Evolutionary conservation across 2,888 invertebrate species (phyloP).

Genomic region (Andricus curvator): DNA sequence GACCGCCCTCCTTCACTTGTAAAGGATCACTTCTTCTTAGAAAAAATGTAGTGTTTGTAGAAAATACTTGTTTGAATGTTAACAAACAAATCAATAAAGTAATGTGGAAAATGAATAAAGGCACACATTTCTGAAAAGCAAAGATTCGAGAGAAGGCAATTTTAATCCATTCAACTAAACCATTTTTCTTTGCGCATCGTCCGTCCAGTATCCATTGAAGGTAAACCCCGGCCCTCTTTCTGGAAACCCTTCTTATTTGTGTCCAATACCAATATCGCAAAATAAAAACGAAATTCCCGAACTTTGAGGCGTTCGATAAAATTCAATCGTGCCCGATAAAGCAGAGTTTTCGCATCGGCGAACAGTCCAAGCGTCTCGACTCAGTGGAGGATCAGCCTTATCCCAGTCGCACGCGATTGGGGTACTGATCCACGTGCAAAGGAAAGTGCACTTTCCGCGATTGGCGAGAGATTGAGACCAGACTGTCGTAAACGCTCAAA

Average conservation of each 20-base stretch:
- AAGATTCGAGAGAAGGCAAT: conserved; percentile 15
- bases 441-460: conserved; percentile 27
- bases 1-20: neutral
- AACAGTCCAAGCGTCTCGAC: conserved; percentile 10
- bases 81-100: too few relatives aligned
- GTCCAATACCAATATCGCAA: conserved; percentile 39
- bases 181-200: conserved; percentile 1
- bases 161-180: neutral
- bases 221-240: neutral
- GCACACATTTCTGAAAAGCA: neutral
- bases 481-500: conserved; percentile 7
- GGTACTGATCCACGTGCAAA: conserved; percentile 33
- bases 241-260: conserved; percentile 14
- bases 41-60: neutral
- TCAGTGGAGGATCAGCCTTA: conserved; percentile 26
- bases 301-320: conserved; percentile 40
- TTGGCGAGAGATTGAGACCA: conserved; percentile 32
- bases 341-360: conserved; percentile 12
- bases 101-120: neutral
- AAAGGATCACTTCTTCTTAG: neutral
- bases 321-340: conserved; percentile 34
- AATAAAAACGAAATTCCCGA: conserved; percentile 25
- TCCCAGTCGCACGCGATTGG: conserved; percentile 28
- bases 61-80: too few relatives aligned
- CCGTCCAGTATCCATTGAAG: neutral